These are phyloP conservation scores for Ceyx erithaca DNA, from an alignment of 2,797 vertebrate species.

Conservation along the genomic window DNA sequence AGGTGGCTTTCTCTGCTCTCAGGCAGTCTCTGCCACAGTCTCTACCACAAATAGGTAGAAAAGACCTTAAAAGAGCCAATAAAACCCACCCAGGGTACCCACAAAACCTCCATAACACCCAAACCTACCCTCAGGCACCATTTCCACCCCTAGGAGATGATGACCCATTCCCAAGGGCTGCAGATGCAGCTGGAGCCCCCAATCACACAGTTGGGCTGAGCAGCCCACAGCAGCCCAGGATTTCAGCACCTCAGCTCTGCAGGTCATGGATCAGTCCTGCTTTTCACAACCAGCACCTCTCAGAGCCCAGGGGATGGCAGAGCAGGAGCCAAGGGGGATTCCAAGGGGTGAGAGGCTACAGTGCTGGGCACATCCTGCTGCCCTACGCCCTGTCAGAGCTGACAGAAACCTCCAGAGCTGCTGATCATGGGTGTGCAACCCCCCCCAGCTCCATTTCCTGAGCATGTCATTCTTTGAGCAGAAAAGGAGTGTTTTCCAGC, in stretches of 20 bases:
- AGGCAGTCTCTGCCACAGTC: rapidly evolving
- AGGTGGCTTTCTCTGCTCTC: not conserved
- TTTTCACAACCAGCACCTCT: not conserved
- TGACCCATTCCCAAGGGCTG: too few relatives aligned
- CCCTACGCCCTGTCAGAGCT: not conserved
- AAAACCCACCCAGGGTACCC: rapidly evolving
- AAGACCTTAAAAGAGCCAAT: not conserved
- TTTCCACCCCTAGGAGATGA: rapidly evolving
- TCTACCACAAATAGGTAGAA: not conserved
- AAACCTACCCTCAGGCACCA: not conserved
- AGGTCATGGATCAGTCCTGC: rapidly evolving
- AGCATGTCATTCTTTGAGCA: constrained; percentile 3
- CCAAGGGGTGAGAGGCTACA: not conserved
- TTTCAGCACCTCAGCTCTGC: rapidly evolving
- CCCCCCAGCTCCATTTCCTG: not conserved
- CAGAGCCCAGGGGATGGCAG: not conserved
- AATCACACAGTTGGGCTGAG: too few relatives aligned
- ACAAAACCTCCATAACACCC: rapidly evolving
- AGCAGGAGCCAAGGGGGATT: not conserved
- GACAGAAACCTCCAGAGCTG: not conserved
- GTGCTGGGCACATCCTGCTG: not conserved
- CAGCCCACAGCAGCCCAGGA: not conserved
- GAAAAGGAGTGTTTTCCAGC: not conserved
- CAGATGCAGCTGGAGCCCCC: not conserved
- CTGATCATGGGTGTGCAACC: constrained; percentile 17